Base-by-base conservation (phyloP, 2,113 vertebrate species). In the Xiphophorus maculatus region DNA sequence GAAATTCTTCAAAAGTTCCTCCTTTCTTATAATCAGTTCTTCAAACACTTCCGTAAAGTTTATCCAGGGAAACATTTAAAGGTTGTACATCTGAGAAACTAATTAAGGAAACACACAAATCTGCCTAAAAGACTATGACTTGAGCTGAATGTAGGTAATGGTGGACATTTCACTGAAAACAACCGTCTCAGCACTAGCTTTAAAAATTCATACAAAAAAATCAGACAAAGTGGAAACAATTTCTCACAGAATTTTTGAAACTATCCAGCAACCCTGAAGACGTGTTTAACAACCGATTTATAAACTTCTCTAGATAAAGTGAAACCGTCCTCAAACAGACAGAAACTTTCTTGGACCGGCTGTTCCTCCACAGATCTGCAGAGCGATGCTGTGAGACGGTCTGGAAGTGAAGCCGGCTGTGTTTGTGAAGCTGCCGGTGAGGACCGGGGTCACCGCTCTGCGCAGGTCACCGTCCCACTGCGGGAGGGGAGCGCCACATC, bases 361-460 rank as follows among this genome's bases (percentile, higher is more conserved):
- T 83, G 81, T 69, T 69, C 14, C 37, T 37, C 61, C 33, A 60
- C 33, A 60, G 58, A 64, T 65, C 74, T 44, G 65, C 35, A 12
- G 44, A 62, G 25, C 66, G 51, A 66, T 54, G 51, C 51, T 25
- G 51, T 22, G 51, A 54, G 51, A 54, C 25, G 2, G 51, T n/a
- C 51, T 25, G 51, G 74, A 33, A 32, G 28, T 42, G 58, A 11
- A 64, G 32, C 35, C 83, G 19, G 58, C 67, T 74, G 35, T 86
- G 82, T 84, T 85, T 83, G 19, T 74, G 75, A 81, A 83, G 62
- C 72, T 68, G 83, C 58, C 66, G 8, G 22, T 69, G 30, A 66
- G 30, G 60, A 80, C 4, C 22, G 0, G 63, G 32, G 76, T 68
- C 27, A 30, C 66, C 27, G 17, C 51, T 28, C 66, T 19, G 22